Evolutionary conservation across 2,113 vertebrate species (phyloP).

Genomic region (Romanogobio albipinnatus): DNA sequence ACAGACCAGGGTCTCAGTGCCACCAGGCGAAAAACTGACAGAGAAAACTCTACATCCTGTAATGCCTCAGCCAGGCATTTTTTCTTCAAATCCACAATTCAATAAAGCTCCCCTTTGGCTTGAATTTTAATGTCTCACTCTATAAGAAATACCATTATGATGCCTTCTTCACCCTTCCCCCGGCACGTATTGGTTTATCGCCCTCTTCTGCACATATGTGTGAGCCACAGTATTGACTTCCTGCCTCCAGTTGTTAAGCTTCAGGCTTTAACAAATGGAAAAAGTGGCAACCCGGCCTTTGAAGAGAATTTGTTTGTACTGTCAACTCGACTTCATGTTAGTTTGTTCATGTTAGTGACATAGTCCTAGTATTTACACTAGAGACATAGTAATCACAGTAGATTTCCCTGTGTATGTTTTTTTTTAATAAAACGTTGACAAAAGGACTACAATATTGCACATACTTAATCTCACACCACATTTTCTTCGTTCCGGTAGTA

Average conservation of each 20-base stretch:
- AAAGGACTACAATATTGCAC: neutral
- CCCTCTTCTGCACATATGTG: conserved; percentile 13
- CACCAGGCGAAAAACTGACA: conserved; percentile 69
- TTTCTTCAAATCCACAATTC: conserved; percentile 18
- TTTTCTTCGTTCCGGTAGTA: conserved; percentile 77
- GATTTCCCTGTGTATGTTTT: neutral
- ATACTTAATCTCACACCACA: neutral
- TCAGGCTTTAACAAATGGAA: conserved; percentile 36
- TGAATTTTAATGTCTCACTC: conserved; percentile 40
- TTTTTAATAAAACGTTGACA: neutral
- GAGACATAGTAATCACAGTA: conserved; percentile 3
- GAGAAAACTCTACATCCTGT: conserved; percentile 65
- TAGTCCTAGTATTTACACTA: neutral
- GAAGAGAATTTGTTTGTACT: conserved; percentile 27
- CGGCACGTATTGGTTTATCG: conserved; percentile 17
- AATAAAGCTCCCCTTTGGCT: conserved; percentile 39
- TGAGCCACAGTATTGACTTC: conserved; percentile 34
- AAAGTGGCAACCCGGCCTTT: conserved; percentile 18
- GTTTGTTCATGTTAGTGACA: conserved; percentile 32
- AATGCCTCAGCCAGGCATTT: conserved; percentile 35
- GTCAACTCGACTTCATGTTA: conserved; percentile 18
- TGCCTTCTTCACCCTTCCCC: conserved; percentile 3
- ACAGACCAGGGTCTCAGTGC: conserved; percentile 36
- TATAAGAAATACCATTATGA: conserved; percentile 27
- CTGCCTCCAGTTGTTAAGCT: conserved; percentile 44